Base-by-base conservation (phyloP, 2,888 invertebrate species). In the Lochmaea capreae region DNA sequence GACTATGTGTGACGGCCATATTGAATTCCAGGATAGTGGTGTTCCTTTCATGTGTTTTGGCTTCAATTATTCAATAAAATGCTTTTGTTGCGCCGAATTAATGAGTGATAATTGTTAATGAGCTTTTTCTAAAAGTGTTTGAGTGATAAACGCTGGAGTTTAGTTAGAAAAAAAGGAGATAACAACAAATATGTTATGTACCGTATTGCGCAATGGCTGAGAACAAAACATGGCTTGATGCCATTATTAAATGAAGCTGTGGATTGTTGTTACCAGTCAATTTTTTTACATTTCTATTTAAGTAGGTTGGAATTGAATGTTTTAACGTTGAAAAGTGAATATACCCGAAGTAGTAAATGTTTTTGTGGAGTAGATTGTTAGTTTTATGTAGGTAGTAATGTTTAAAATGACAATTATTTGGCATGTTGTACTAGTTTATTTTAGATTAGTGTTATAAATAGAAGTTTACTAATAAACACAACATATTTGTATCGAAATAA, bases 1-100 rank as follows among this genome's bases (percentile, higher is more conserved):
- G n/a, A 65, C 58, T 57, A 65, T 65, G 57, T 58, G 73, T 75
- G 82, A 80, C 85, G 82, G 87, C 87, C 87, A 87, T 87, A 82
- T 85, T 87, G 85, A 83, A 84, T 84, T 79, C 77, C 77, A 63
- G 84, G 84, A 85, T 81, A 79, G 85, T 85, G 85, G 84, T 85
- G 84, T 84, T 78, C 61, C 58, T 22, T 54, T 63, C 58, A 76
- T 62, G 73, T 72, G 73, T 77, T 78, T 76, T 74, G 6, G n/a
- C 16, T 18, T 18, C 42, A n/a, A 63, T 63, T 42, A 63, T 18
- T 63, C 16, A 16, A 63, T 12, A 63, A 42, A 18, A 42, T 62
- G 43, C 71, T 67, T 72, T 70, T 75, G 72, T 73, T 73, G 49
- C 62, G 57, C 63, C 58, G 57, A 71, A 72, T 74, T 72, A 73